Base-by-base conservation (phyloP, 2,113 vertebrate genomes). In the Ifrita kowaldi region DNA sequence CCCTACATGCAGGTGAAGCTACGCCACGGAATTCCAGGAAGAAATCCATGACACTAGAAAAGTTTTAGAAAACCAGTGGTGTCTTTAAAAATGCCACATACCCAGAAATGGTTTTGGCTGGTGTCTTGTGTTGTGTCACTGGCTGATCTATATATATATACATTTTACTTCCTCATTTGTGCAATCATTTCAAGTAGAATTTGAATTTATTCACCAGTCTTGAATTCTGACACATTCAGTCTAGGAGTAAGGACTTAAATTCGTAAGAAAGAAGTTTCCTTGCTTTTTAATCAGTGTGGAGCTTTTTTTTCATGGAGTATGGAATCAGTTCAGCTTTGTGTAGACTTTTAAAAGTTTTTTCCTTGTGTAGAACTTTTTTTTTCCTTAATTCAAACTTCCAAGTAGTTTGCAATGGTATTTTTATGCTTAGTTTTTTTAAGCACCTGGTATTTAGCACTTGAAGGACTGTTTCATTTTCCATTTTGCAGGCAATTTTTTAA, bases 401-500 rank as follows among this genome's bases (percentile, higher is more conserved):
- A 9, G 35, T 79, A 35, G 28, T 95, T 97, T 67, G 63, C 32
- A 65, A 5, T 47, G 46, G 11, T 46, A 30, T 83, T 92, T 91
- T 84, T 83, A 42, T 67, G 73, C 44, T 70, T 65, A 62, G 20
- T 46, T 76, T 77, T 89, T 89, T 83, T 5, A 81, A 57, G 88
- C 50, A 74, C 80, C 59, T 93, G 79, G 64, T 86, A 68, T 83
- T 82, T 83, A 92, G 83, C 63, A 74, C 63, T 88, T 90, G 62
- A 63, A 69, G 60, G n/a, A 68, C 49, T 88, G 55, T 12, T 86
- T 92, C 6, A 1, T 87, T 92, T 90, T 95, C 82, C 20, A 5
- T 90, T 92, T 90, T 93, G 69, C 80, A 84, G 71, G 47, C 80
- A 80, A 35, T 50, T 70, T 93, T 88, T 74, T 68, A 73, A 92